A percentile compares a stretch with the other conserved stretches of the same genome.
Evolutionary conservation across 2,888 invertebrate genomes (phyloP).

Genomic region (Cartodere bifasciata): DNA sequence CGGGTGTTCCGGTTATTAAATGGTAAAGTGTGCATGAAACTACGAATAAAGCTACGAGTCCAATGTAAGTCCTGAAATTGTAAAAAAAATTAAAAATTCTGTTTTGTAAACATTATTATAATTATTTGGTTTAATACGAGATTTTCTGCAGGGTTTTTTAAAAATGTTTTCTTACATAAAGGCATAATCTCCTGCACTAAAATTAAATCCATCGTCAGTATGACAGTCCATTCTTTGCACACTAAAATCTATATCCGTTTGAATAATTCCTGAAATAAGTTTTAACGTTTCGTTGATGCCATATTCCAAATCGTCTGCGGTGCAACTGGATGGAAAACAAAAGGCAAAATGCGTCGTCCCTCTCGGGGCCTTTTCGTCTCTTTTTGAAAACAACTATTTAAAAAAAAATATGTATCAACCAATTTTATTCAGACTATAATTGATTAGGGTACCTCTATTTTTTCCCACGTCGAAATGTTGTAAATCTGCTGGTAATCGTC

Average conservation of each 20-base stretch:
- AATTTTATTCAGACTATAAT: too few species aligned
- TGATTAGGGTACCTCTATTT: slow-evolving; percentile 20
- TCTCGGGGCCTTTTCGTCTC: slow-evolving; percentile 9
- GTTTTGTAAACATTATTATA: not conserved
- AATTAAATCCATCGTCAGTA: slow-evolving; percentile 6
- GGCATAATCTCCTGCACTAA: not conserved
- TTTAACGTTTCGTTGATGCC: slow-evolving; percentile 4
- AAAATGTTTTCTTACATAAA: too few species aligned
- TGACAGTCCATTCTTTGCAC: slow-evolving; percentile 8
- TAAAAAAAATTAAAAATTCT: not conserved
- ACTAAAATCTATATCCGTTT: slow-evolving; percentile 2
- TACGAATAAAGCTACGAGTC: slow-evolving; percentile 5
- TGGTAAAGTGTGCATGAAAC: slow-evolving; percentile 7
- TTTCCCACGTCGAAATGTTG: slow-evolving; percentile 19
- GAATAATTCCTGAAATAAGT: slow-evolving; percentile 3
- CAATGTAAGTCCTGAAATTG: slow-evolving; percentile 4
- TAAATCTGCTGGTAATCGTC: slow-evolving; percentile 12
- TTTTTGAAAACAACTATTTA: too few species aligned
- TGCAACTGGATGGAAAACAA: slow-evolving; percentile 11
- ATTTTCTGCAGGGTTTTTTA: too few species aligned
- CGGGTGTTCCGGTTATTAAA: slow-evolving; percentile 8
- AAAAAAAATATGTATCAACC: too few species aligned
- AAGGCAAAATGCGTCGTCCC: slow-evolving; percentile 8
- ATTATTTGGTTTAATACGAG: slow-evolving; percentile 6
- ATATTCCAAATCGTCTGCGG: slow-evolving; percentile 8